phyloP scores from a whole-genome alignment of 2,888 invertebrate species.

The Phragmatobia fuliginosa region DNA sequence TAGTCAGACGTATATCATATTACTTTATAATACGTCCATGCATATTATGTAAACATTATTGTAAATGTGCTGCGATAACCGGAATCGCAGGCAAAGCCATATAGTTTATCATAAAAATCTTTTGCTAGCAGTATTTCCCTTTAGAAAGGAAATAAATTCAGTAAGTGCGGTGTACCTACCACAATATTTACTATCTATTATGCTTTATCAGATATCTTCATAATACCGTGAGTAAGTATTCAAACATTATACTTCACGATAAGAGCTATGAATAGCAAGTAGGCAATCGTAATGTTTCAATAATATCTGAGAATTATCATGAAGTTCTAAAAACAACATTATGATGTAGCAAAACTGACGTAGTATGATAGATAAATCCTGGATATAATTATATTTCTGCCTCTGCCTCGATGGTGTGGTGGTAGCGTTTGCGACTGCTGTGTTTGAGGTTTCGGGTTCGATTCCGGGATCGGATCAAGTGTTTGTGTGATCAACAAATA shows the following conservation, averaged over 20 bases:
- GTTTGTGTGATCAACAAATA: no score
- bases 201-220: neutral
- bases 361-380: neutral
- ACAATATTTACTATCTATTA: neutral
- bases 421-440: no score
- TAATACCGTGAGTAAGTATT: neutral
- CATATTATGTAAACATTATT: no score
- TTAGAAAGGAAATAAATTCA: neutral
- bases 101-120: no score
- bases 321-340: neutral
- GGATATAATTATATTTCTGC: neutral
- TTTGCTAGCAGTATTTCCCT: no score
- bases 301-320: neutral
- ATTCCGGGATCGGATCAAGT: no score
- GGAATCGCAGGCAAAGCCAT: no score
- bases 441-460: no score
- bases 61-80: no score
- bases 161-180: neutral
- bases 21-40: no score
- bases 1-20: no score
- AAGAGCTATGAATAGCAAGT: slow-evolving; percentile 2
- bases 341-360: neutral
- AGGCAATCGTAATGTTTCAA: neutral
- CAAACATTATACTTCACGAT: neutral
- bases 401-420: no score